Evolutionary conservation across 2,888 invertebrate species (phyloP).

Genomic region (Lagria hirta): DNA sequence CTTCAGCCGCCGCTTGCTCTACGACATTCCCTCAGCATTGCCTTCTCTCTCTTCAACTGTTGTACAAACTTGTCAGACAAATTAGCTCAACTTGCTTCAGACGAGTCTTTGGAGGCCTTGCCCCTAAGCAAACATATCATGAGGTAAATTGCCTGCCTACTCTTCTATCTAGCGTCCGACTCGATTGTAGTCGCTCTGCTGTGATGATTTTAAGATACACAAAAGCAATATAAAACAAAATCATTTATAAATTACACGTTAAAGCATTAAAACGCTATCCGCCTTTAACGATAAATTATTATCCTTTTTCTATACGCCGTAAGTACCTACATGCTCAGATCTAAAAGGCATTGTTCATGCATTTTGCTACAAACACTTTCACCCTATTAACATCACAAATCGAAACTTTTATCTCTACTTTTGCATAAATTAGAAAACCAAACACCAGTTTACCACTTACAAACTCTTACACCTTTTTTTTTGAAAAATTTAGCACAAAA

Average conservation of each 20-base stretch:
- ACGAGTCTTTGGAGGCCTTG: slow-evolving; percentile 48
- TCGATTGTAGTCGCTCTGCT: slow-evolving; percentile 44
- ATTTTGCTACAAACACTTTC: too few species aligned
- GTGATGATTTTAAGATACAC: slow-evolving; percentile 53
- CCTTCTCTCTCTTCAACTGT: slow-evolving; percentile 4
- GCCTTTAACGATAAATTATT: slow-evolving; percentile 54
- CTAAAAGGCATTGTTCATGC: too few species aligned
- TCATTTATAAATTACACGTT: slow-evolving; percentile 56
- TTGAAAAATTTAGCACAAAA: too few species aligned
- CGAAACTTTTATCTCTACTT: not conserved
- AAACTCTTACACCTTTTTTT: too few species aligned
- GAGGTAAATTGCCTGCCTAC: slow-evolving; percentile 55
- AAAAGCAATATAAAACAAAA: slow-evolving; percentile 55
- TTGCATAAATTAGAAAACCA: too few species aligned
- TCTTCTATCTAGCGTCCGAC: slow-evolving; percentile 46
- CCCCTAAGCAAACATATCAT: slow-evolving; percentile 57
- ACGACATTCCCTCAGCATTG: slow-evolving; percentile 10
- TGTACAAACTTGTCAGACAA: not conserved
- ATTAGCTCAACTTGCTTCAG: slow-evolving; percentile 25
- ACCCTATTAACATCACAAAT: not conserved
- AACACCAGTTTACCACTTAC: too few species aligned
- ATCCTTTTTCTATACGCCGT: slow-evolving; percentile 43
- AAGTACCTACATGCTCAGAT: too few species aligned
- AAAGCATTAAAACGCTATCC: slow-evolving; percentile 55
- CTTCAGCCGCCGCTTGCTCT: slow-evolving; percentile 19